Base-by-base conservation (phyloP, 2,797 vertebrate species). In the Sebastes cheni region DNA sequence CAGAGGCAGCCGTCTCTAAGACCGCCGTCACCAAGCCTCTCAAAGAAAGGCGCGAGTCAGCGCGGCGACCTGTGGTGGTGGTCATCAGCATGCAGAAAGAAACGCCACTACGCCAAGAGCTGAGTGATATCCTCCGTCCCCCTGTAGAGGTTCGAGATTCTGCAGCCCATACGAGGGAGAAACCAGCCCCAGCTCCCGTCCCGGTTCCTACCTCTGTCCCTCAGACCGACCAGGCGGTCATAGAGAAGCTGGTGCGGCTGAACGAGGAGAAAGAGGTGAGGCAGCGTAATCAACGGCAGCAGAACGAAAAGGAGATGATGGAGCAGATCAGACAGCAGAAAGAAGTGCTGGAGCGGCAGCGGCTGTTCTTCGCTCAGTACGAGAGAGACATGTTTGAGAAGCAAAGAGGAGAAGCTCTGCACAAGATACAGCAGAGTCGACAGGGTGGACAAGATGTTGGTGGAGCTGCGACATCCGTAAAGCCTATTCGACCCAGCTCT, bases 231-330 rank as follows among this genome's bases (percentile, higher is more conserved):
- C 87, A 77, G 65, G 42, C 81, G 0, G 29, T 95, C 73, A 84
- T 96, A 8, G 89, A 95, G 85, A 96, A 88, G 50, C 94, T 98
- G 79, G 96, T 98, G 90, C 97, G 96, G 54, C 94, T 99, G 67
- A 98, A 98, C 0, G 97, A 96, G 82, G 96, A 97, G 87, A 98
- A 97, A 69, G 97, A 98, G 88, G 97, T 97, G 85, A 93, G 97
- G 8, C 97, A 96, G 87, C 97, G 97, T 25, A 96, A 96, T 56
- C 96, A 96, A 75, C 97, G 96, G 84, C 96, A 97, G 86, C 96
- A 98, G 80, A 97, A 97, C 8, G 97, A 97, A 95, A 97, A 92
- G 75, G 96, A 98, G 80, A 97, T 99, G 97, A 99, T 99, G 98
- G 96, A 97, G 89, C 96, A 97, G 91, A 97, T 98, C 74, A 93